Conservation (phyloP, 1,140 invertebrate genomes). For the Papilio helenus region DNA sequence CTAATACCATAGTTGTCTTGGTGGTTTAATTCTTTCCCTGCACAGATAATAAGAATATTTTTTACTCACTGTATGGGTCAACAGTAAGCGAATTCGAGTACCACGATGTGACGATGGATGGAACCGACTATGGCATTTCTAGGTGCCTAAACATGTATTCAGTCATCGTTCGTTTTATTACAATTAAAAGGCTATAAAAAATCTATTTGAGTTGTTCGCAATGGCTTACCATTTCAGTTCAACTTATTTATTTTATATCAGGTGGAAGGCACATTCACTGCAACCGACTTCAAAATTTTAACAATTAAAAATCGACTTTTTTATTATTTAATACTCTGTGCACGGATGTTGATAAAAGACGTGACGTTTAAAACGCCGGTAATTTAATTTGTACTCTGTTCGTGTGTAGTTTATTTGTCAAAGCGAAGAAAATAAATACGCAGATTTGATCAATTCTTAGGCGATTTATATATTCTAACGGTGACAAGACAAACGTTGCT, state of each 20-base stretch:
- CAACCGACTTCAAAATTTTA: neutral
- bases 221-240: too few species aligned
- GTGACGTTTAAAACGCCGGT: conserved; percentile 27
- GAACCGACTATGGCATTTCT: too few species aligned
- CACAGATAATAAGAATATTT: neutral
- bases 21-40: neutral
- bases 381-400: conserved; percentile 27
- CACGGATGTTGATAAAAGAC: neutral
- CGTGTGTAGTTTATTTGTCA: conserved; percentile 22
- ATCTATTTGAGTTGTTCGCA: too few species aligned
- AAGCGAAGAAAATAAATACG: conserved; percentile 30
- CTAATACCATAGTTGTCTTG: neutral
- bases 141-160: too few species aligned
- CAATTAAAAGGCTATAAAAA: too few species aligned
- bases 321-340: neutral
- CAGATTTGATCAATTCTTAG: neutral
- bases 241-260: too few species aligned
- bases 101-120: too few species aligned
- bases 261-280: too few species aligned
- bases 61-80: neutral
- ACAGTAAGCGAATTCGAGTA: too few species aligned
- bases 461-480: neutral
- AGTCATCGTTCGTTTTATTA: too few species aligned
- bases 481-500: neutral
- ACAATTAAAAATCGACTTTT: neutral